Base-by-base conservation (phyloP, 2,797 vertebrate genomes). In the Tiaroga cobitis region DNA sequence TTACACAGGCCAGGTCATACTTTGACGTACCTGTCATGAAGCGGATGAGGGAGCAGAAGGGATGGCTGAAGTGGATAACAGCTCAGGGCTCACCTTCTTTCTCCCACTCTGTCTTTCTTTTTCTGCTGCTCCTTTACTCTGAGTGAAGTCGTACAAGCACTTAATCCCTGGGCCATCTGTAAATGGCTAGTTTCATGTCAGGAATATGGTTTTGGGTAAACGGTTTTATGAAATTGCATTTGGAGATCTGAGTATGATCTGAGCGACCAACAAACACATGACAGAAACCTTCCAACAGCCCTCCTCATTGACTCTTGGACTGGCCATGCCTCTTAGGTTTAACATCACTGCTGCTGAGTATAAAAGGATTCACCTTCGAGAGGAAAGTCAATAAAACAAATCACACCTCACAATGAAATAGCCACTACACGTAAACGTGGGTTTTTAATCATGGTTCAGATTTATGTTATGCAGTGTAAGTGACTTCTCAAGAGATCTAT, bases 1-100 rank as follows among this genome's bases (percentile, higher is more conserved):
- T 46, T 29, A 29, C 70, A 49, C 4, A 29, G 16, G 16, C 46
- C 18, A 37, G 49, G 11, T 59, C 21, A 59, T 26, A 61, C 74
- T 59, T 77, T 39, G 74, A 77, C 82, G 80, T 85, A 72, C 39
- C 21, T 84, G n/a, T 82, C 84, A 74, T 87, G 65, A 87, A 75
- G 54, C 26, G 19, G 67, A 68, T 79, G 39, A 74, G 69, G 61
- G 73, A 79, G 77, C 21, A 13, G 19, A 49, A 39, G 24, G 15
- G 34, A 10, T 72, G 39, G 70, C 41, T 32, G 54, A 39, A 41
- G 54, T 74, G 21, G 49, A 78, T 65, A 65, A 65, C 61, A 65
- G 61, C 15, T 63, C 61, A 63, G 15, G 13, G 26, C 61, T 26
- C 37, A 39, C 15, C 51, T 70, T 59, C 10, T 67, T 24, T 79